Evolutionary conservation across 1,140 invertebrate genomes (phyloP).

Genomic region (Polyergus mexicanus): DNA sequence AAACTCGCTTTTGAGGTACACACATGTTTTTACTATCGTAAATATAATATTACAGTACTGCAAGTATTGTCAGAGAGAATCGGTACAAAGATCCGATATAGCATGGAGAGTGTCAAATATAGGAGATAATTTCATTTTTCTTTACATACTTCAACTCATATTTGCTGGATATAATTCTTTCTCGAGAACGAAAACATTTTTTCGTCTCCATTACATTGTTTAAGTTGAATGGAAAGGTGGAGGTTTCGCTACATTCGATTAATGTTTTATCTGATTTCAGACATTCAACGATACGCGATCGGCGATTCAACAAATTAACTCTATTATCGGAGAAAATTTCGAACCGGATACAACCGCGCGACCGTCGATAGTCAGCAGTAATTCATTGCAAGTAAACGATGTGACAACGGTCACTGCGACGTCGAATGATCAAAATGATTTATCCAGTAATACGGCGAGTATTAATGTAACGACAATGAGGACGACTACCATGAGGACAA

Average conservation of each 20-base stretch:
- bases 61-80: no score
- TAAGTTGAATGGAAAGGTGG: background rate
- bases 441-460: background rate
- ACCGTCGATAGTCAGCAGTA: conserved; percentile 34
- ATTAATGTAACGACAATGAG: conserved; percentile 23
- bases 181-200: background rate
- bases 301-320: conserved; percentile 84
- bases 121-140: background rate
- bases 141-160: background rate
- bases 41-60: no score
- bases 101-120: background rate
- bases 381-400: conserved; percentile 33
- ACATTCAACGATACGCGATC: conserved; percentile 85
- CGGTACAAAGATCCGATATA: no score
- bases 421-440: conserved; percentile 2
- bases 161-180: background rate
- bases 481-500: conserved; percentile 74
- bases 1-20: conserved; percentile 84
- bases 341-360: conserved; percentile 77
- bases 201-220: background rate
- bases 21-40: background rate
- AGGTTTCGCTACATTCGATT: background rate
- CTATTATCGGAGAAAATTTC: conserved; percentile 81
- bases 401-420: conserved; percentile 18
- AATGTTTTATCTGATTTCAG: conserved; percentile 73